phyloP scores from a whole-genome alignment of 2,888 invertebrate species.

The Caenorhabditis sp. region DNA sequence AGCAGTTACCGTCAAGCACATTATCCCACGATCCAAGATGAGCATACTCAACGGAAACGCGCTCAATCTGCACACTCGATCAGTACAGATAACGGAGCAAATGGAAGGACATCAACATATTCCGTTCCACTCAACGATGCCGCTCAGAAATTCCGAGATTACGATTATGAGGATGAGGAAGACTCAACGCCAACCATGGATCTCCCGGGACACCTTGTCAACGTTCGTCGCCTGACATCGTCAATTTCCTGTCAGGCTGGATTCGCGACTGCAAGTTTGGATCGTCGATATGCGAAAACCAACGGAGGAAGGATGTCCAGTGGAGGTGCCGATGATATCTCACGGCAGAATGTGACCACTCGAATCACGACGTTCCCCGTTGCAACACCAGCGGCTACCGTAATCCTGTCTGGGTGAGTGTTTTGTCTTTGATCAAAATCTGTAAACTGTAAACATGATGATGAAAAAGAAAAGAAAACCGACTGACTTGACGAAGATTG shows the following conservation, averaged over 20 bases:
- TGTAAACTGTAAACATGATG: too few relatives aligned
- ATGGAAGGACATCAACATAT: slow-evolving; percentile 56
- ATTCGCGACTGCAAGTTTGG: slow-evolving; percentile 71
- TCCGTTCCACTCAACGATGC: slow-evolving; percentile 65
- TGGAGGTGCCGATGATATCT: slow-evolving; percentile 51
- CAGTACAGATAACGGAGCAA: slow-evolving; percentile 45
- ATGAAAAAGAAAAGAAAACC: background rate
- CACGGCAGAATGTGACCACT: slow-evolving; percentile 58
- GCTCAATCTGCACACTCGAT: slow-evolving; percentile 70
- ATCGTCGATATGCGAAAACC: slow-evolving; percentile 62
- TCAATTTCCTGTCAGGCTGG: slow-evolving; percentile 70
- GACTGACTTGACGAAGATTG: background rate
- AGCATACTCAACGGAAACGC: slow-evolving; percentile 68
- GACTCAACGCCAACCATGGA: slow-evolving; percentile 62
- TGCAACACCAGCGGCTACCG: slow-evolving; percentile 41
- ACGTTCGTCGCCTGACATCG: slow-evolving; percentile 56
- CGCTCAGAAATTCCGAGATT: slow-evolving; percentile 49
- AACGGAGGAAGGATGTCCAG: slow-evolving; percentile 42
- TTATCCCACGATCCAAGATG: slow-evolving; percentile 79
- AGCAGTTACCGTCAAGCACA: slow-evolving; percentile 81
- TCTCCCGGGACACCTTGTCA: slow-evolving; percentile 45
- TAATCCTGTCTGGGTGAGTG: slow-evolving; percentile 59
- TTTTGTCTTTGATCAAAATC: background rate
- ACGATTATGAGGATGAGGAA: slow-evolving; percentile 53
- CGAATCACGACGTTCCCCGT: slow-evolving; percentile 77